Evolutionary conservation across 2,888 invertebrate genomes (phyloP).

Genomic region (Microctonus brassicae): DNA sequence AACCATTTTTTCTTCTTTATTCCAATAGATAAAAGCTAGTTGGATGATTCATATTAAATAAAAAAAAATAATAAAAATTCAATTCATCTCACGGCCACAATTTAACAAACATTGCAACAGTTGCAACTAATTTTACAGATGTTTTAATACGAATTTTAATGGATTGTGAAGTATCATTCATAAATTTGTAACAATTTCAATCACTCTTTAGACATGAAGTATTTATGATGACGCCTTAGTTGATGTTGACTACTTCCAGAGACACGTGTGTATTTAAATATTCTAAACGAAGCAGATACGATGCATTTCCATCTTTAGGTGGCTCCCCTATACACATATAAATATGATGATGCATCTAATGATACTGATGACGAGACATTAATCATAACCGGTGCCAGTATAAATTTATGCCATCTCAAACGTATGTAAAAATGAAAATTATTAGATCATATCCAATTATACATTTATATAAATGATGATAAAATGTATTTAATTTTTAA

Average conservation of each 20-base stretch:
- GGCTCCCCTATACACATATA: background rate
- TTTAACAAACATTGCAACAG: background rate
- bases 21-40: no score
- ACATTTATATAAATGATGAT: conserved; percentile 6
- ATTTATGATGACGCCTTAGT: conserved; percentile 24
- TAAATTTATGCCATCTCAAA: background rate
- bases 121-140: conserved; percentile 3
- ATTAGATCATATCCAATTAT: conserved; percentile 1
- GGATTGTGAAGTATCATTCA: background rate
- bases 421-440: background rate
- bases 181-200: conserved; percentile 9
- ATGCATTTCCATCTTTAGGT: conserved; percentile 22
- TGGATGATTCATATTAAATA: no score
- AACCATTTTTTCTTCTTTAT: background rate
- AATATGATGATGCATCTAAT: conserved; percentile 21
- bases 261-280: conserved; percentile 19
- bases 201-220: background rate
- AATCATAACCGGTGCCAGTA: conserved; percentile 38
- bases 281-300: conserved; percentile 21
- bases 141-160: conserved; percentile 17
- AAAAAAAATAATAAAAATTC: background rate
- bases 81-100: background rate
- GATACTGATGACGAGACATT: conserved; percentile 41
- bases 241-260: conserved; percentile 31
- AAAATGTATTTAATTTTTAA: background rate